Conservation (phyloP, 92 coral and sea anemone species). For the Galaxea fascicularis region DNA sequence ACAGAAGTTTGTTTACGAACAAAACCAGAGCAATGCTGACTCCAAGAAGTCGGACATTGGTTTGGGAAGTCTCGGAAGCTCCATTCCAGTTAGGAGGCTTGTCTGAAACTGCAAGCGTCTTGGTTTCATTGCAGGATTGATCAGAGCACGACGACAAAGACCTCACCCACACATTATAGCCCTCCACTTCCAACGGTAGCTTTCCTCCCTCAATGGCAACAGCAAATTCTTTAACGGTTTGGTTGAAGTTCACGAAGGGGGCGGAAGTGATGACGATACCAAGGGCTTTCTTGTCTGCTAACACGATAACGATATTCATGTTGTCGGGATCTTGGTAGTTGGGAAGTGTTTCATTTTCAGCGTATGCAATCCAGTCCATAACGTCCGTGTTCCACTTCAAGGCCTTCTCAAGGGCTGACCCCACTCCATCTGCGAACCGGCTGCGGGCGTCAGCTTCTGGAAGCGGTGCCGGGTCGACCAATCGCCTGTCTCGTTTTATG, state of each 20-base stretch:
- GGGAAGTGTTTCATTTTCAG: not conserved
- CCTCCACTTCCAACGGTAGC: constrained; percentile 53
- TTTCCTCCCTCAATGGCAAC: constrained; percentile 39
- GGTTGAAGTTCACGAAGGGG: constrained; percentile 37
- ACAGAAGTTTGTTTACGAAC: constrained; percentile 4
- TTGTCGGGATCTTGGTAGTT: not conserved
- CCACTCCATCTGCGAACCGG: constrained; percentile 64
- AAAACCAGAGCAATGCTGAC: not conserved
- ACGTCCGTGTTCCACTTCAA: constrained; percentile 52
- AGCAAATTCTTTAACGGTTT: constrained; percentile 20
- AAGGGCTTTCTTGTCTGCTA: constrained; percentile 61
- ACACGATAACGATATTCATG: constrained; percentile 25
- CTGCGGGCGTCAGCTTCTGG: constrained; percentile 54
- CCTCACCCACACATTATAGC: constrained; percentile 55
- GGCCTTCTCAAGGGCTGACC: constrained; percentile 42
- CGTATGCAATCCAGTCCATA: constrained; percentile 57
- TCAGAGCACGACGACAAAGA: constrained; percentile 55
- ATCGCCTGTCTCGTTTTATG: not conserved
- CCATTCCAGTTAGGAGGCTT: constrained; percentile 37
- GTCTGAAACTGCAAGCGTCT: constrained; percentile 53
- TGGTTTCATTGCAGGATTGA: constrained; percentile 45
- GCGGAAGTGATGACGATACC: constrained; percentile 18
- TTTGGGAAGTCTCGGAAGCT: not conserved
- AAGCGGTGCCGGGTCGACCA: constrained; percentile 23
- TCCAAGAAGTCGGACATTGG: not conserved